These are phyloP conservation scores for Nebria salina DNA, from an alignment of 2,888 invertebrate genomes.

Conservation along the genomic window DNA sequence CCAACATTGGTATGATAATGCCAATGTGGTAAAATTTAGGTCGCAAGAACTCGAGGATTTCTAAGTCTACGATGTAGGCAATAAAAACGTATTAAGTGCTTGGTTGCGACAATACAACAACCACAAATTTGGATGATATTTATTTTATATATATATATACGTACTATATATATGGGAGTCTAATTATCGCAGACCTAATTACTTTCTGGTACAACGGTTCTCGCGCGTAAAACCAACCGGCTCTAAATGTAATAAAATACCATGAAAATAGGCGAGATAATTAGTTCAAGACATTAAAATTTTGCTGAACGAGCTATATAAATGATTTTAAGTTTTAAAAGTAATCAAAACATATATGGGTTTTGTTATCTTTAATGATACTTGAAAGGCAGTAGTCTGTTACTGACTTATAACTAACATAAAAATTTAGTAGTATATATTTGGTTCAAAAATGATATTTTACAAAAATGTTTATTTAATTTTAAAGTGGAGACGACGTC, in stretches of 20 bases:
- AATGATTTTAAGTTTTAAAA: background rate
- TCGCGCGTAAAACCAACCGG: background rate
- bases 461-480: conserved; percentile 26
- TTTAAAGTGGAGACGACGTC: conserved; percentile 29
- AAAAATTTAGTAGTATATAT: background rate
- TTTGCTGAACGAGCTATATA: background rate
- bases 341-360: background rate
- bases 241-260: conserved; percentile 27
- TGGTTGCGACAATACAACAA: conserved; percentile 16
- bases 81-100: conserved; percentile 42
- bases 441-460: background rate
- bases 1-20: background rate
- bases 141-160: conserved; percentile 27
- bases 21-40: conserved; percentile 19
- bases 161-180: conserved; percentile 18
- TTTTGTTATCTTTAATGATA: background rate
- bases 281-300: conserved; percentile 7
- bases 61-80: conserved; percentile 33
- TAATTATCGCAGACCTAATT: conserved; percentile 39
- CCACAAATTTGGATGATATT: conserved; percentile 21
- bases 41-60: conserved; percentile 32
- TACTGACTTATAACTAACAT: too few relatives aligned
- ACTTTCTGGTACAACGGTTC: conserved; percentile 32
- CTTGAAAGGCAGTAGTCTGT: too few relatives aligned
- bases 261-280: conserved; percentile 23